phyloP scores from a whole-genome alignment of 2,797 vertebrate species.

The Peromyscus aztecus region DNA sequence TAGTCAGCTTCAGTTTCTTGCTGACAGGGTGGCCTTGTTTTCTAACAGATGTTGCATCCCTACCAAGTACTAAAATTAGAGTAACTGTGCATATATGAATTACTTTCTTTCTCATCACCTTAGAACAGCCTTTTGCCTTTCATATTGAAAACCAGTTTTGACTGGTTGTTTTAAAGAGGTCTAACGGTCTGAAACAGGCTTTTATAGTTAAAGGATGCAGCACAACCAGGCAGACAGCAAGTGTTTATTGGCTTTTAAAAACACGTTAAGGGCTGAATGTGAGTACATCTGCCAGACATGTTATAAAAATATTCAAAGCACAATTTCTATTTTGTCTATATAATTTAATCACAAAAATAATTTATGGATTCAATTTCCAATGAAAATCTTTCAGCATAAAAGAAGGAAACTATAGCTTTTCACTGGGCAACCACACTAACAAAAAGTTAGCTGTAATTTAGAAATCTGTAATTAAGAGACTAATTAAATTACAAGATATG shows the following conservation, averaged over 20 bases:
- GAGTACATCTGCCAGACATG: not conserved
- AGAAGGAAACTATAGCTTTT: not conserved
- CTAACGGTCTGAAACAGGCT: not conserved
- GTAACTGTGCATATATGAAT: not conserved
- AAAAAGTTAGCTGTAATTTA: not conserved
- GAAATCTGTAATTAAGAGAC: not conserved
- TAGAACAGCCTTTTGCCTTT: not conserved
- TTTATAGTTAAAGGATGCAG: not conserved
- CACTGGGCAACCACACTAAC: not conserved
- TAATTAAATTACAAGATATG: not conserved
- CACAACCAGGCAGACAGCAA: not conserved
- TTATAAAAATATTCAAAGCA: not conserved
- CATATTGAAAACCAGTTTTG: not conserved
- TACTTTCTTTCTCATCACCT: not conserved
- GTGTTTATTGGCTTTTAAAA: not conserved
- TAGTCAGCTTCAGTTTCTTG: not conserved
- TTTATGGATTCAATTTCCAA: not conserved
- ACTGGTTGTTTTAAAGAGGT: not conserved
- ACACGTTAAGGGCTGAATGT: not conserved
- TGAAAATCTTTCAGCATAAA: not conserved
- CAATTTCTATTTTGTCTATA: not conserved
- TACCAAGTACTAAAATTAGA: constrained; percentile 22
- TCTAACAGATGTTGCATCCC: not conserved
- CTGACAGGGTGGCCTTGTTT: not conserved
- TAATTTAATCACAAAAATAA: constrained; percentile 13